Percentiles rank a stretch among this genome's conserved stretches.
Conservation (phyloP, 92 coral and sea anemone genomes). For the Hydrozoanthus gracilis region DNA sequence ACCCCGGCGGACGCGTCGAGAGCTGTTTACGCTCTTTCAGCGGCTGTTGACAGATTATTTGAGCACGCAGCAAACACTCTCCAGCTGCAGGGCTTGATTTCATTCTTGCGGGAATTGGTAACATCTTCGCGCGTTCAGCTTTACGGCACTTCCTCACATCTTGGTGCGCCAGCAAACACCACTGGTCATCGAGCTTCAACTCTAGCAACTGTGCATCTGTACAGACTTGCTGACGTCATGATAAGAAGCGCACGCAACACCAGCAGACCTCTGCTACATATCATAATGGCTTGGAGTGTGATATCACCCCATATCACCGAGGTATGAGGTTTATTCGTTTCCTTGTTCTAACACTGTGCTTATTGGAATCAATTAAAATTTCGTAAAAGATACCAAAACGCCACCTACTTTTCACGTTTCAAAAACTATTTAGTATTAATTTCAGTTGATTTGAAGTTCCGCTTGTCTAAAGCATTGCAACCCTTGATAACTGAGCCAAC, state of each 20-base stretch:
- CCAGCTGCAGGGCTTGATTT: constrained; percentile 75
- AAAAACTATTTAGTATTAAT: too few species aligned
- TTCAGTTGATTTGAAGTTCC: background rate
- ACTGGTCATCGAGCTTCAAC: constrained; percentile 68
- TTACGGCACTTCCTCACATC: constrained; percentile 62
- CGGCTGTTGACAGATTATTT: constrained; percentile 95
- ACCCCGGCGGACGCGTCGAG: constrained; percentile 91
- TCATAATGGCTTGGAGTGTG: constrained; percentile 96
- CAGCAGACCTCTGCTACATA: constrained; percentile 93
- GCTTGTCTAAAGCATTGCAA: background rate
- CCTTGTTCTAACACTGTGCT: too few species aligned
- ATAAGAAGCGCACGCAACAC: constrained; percentile 97
- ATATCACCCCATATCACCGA: constrained; percentile 94
- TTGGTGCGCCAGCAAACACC: constrained; percentile 34
- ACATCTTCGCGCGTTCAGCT: constrained; percentile 88
- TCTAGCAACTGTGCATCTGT: constrained; percentile 83
- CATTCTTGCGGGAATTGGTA: constrained; percentile 77
- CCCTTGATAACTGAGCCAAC: background rate
- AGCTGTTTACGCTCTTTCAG: constrained; percentile 96
- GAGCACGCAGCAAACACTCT: constrained; percentile 97
- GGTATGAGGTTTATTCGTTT: constrained; percentile 51
- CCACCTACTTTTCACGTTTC: too few species aligned
- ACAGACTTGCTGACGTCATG: constrained; percentile 97
- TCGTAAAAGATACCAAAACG: too few species aligned
- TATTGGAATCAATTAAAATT: too few species aligned